phyloP scores from a whole-genome alignment of 2,888 invertebrate species.

The Synergus gifuensis region DNA sequence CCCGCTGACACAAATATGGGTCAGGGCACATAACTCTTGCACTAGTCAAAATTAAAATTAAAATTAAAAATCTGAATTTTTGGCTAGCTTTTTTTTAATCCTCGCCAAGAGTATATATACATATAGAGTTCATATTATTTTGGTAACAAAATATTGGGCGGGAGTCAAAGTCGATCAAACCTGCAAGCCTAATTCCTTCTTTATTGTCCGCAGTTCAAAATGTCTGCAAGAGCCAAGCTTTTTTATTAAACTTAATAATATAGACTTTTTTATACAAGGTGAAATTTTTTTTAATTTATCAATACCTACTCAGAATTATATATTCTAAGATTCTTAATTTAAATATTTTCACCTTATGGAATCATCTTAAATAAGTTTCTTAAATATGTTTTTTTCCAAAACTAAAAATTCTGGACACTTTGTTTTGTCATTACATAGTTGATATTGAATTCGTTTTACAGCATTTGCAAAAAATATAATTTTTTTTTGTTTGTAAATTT shows the following conservation, averaged over 20 bases:
- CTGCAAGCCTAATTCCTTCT: not conserved
- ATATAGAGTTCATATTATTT: too few species aligned
- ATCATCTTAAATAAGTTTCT: too few species aligned
- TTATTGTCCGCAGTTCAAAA: not conserved
- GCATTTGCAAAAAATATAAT: not conserved
- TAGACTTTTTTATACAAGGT: not conserved
- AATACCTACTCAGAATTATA: not conserved
- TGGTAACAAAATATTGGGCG: too few species aligned
- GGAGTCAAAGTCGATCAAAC: not conserved
- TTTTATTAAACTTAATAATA: not conserved
- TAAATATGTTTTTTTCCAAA: not conserved
- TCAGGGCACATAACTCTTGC: too few species aligned
- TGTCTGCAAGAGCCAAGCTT: not conserved
- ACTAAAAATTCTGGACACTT: not conserved
- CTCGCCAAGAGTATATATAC: too few species aligned
- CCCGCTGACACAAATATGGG: too few species aligned
- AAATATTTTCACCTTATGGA: too few species aligned
- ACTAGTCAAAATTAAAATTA: too few species aligned
- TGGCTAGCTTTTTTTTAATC: too few species aligned
- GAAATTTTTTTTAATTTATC: not conserved
- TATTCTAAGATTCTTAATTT: not conserved
- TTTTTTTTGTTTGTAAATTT: not conserved
- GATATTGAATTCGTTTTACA: not conserved
- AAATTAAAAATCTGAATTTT: too few species aligned
- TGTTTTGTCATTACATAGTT: not conserved